These are phyloP conservation scores for Leucopternis melanops DNA, from an alignment of 2,113 vertebrate genomes.

Conservation along the genomic window DNA sequence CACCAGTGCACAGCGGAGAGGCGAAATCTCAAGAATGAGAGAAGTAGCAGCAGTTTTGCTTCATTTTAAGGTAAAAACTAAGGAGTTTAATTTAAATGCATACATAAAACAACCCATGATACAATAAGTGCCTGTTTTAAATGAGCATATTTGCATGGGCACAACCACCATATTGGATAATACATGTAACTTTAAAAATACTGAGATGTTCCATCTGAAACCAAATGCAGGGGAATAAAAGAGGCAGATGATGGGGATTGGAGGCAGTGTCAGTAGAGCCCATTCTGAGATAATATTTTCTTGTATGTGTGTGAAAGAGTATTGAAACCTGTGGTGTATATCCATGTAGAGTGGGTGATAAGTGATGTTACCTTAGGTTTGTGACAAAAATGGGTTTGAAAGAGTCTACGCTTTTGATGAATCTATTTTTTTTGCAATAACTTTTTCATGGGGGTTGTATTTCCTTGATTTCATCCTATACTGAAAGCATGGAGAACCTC, in stretches of 20 bases:
- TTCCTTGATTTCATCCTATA: background rate
- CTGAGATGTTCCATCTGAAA: background rate
- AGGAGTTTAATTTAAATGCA: background rate
- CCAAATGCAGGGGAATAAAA: background rate
- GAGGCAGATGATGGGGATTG: background rate
- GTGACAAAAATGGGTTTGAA: background rate
- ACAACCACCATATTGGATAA: background rate
- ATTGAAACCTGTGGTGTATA: background rate
- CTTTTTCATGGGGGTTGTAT: background rate
- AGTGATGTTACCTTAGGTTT: background rate
- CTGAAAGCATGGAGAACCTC: background rate
- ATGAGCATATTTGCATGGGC: background rate
- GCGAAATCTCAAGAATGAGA: conserved; percentile 95
- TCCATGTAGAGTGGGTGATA: background rate
- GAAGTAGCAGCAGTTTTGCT: conserved; percentile 96
- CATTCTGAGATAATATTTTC: background rate
- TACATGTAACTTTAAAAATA: background rate
- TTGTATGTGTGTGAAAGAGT: background rate
- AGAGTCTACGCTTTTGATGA: fast-evolving
- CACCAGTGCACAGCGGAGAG: conserved; percentile 88
- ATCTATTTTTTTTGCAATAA: background rate
- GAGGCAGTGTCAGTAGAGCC: background rate
- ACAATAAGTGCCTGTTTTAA: background rate
- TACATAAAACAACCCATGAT: fast-evolving
- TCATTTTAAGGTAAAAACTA: conserved; percentile 91